A percentile compares a stretch with the other conserved stretches of the same genome.
Evolutionary conservation across 1,140 invertebrate species (phyloP).

Genomic region (Uloborus diversus): DNA sequence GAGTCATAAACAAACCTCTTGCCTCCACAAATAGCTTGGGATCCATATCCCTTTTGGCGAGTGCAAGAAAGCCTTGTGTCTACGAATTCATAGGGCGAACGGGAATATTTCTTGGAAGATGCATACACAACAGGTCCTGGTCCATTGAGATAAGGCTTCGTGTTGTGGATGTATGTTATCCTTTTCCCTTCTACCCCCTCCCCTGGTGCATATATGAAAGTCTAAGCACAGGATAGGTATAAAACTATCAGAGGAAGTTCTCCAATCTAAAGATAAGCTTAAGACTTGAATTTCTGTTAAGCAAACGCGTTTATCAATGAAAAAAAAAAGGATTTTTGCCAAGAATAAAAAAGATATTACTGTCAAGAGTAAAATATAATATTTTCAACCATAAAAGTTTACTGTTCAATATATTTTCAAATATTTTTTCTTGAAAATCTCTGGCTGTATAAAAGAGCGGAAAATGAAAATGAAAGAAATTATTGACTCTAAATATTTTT

Average conservation of each 20-base stretch:
- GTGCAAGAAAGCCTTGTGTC: background rate
- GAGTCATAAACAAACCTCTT: constrained; percentile 22
- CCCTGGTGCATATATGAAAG: background rate
- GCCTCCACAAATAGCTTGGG: constrained; percentile 21
- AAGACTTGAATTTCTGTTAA: no score
- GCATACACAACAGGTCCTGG: constrained; percentile 24
- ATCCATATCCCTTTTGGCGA: constrained; percentile 32
- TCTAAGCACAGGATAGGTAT: background rate
- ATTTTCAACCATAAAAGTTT: no score
- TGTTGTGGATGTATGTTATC: background rate
- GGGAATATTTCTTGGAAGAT: constrained; percentile 17
- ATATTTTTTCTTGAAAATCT: no score
- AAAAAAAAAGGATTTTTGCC: no score
- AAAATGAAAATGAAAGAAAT: no score
- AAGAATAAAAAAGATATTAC: no score
- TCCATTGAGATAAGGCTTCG: background rate
- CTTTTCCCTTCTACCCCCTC: background rate
- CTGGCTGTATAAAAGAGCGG: no score
- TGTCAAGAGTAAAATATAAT: no score
- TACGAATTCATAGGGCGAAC: constrained; percentile 2
- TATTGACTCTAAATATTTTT: no score
- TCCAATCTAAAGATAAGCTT: no score
- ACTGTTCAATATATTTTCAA: no score
- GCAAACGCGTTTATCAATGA: no score
- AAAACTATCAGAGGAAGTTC: background rate